Conservation (phyloP, 2,113 vertebrate species). For the Sminthopsis crassicaudata region DNA sequence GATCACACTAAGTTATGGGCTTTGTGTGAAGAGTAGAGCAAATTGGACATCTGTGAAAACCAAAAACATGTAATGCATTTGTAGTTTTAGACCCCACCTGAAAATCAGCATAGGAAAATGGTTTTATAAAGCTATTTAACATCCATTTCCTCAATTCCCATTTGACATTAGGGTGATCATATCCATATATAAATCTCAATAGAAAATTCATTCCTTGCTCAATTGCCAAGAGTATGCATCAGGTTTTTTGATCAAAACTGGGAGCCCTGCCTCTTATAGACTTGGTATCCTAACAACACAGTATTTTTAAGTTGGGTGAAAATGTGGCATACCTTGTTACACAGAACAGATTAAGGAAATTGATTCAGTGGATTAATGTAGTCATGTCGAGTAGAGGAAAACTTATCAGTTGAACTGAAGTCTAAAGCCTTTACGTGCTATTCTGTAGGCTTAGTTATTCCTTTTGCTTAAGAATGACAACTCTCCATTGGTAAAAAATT, state of each 20-base stretch:
- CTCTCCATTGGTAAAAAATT: conserved; percentile 67
- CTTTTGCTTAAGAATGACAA: conserved; percentile 67
- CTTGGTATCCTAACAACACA: conserved; percentile 41
- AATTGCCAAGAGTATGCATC: conserved; percentile 15
- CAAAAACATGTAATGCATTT: neutral
- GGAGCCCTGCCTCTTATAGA: neutral
- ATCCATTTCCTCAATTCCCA: conserved; percentile 34
- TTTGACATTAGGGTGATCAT: conserved; percentile 19
- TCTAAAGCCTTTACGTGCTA: conserved; percentile 74
- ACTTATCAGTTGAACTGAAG: conserved; percentile 71
- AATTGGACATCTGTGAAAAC: neutral
- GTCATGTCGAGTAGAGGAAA: conserved; percentile 67
- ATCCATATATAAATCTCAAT: conserved; percentile 34
- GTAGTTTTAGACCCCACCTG: conserved; percentile 3
- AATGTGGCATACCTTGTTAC: neutral
- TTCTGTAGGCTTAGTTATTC: conserved; percentile 58
- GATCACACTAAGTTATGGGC: neutral
- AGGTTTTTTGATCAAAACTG: neutral
- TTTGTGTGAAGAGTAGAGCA: conserved; percentile 37
- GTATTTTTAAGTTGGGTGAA: conserved; percentile 66
- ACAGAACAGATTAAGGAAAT: conserved; percentile 66
- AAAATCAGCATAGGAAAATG: neutral
- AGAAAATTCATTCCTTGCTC: neutral
- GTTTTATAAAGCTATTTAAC: conserved; percentile 41
- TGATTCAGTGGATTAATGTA: conserved; percentile 79